Evolutionary conservation across 2,888 invertebrate genomes (phyloP), one percentile per base, ranked within the genome.

Genomic region (Cheilosia variabilis): DNA sequence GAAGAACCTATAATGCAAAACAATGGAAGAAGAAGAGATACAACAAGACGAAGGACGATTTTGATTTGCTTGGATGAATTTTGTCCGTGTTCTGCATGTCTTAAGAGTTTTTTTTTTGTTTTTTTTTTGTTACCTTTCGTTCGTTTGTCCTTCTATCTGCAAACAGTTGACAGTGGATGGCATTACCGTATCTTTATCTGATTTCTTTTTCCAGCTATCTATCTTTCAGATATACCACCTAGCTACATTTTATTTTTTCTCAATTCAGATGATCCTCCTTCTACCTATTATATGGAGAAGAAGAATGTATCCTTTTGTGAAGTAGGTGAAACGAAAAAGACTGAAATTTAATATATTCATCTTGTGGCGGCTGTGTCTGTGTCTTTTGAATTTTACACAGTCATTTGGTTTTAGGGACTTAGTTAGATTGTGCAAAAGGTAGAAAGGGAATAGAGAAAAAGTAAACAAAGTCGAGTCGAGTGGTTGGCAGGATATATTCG

Each of bases 311-410:
- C 86, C 81, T 77, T 81, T 86, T 81, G 66, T 86, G 72, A 68
- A 86, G 69, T 86, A 76, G 68, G 63, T 62, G 80, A 81, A 76
- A 66, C 60, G 55, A 71, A 52, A 50, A 66, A 50, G 45, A 60
- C 65, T 80, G 86, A 86, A 86, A 86, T 86, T 86, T 86, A 86
- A 86, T 86, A 86, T 81, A 86, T 86, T 81, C 86, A 86, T 86
- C 81, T 55, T 76, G 75, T 80, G 72, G 75, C 66, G 60, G 27
- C 27, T 27, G 31, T 31, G 31, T 9, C 31, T 31, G 31, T 76
- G 75, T 71, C 63, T 77, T 86, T 86, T 80, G 76, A 81, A 72
- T 86, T 80, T 77, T 81, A 72, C 81, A 86, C 86, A 80, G 71
- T 68, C 81, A 86, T 86, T 86, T 81, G 80, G 72, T 76, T 77